phyloP scores from a whole-genome alignment of 2,888 invertebrate genomes.

The Polydrusus pterygomalis region DNA sequence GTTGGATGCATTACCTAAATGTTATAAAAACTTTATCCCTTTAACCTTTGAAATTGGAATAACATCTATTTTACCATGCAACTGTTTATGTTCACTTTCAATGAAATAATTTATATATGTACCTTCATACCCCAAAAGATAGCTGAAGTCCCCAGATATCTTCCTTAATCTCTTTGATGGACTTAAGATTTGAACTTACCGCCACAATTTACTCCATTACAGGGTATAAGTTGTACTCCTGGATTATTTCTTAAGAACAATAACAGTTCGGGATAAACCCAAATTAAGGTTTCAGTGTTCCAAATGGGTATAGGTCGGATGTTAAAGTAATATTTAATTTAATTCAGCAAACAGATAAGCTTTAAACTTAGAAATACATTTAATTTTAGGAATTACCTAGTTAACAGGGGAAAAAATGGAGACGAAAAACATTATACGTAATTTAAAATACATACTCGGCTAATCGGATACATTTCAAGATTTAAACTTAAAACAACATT shows the following conservation, averaged over 20 bases:
- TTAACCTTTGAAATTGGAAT: too few relatives aligned
- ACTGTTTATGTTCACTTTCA: too few relatives aligned
- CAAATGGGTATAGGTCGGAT: constrained; percentile 8
- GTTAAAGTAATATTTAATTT: constrained; percentile 14
- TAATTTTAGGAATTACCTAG: not conserved
- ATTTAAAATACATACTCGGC: too few relatives aligned
- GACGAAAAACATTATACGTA: too few relatives aligned
- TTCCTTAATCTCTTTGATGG: not conserved
- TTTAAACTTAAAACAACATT: too few relatives aligned
- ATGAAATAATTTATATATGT: not conserved
- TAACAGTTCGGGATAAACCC: constrained; percentile 13
- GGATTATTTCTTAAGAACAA: not conserved
- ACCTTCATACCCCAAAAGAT: not conserved
- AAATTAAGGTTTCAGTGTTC: not conserved
- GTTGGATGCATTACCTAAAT: too few relatives aligned
- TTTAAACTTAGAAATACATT: not conserved
- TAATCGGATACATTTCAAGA: too few relatives aligned
- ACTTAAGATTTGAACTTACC: constrained; percentile 2
- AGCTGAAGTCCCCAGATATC: not conserved
- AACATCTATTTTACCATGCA: too few relatives aligned
- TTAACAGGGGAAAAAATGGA: too few relatives aligned
- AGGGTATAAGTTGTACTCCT: not conserved
- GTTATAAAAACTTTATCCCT: too few relatives aligned
- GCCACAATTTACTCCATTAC: not conserved
- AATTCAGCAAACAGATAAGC: not conserved